A percentile compares a stretch with the other conserved stretches of the same genome.
Conservation (phyloP, 2,113 vertebrate genomes). For the Onychorhynchus coronatus region DNA sequence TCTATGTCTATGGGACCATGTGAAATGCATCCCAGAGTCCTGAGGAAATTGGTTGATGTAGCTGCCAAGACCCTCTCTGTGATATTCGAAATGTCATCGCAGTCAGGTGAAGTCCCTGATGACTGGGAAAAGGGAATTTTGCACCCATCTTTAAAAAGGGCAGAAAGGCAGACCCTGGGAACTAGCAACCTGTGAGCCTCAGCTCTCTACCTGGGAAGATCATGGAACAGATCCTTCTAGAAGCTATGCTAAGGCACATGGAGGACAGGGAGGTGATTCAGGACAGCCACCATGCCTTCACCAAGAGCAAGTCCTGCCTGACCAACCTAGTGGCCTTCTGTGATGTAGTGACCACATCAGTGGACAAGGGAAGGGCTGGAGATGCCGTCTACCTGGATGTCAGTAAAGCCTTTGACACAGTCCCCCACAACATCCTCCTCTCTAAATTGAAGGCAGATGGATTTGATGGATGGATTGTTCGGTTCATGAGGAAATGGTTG, state of each 20-base stretch:
- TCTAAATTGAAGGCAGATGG: not conserved
- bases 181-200: not conserved
- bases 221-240: not conserved
- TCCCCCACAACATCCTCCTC: not conserved
- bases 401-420: not conserved
- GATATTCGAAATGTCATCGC: not conserved
- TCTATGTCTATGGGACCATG: not conserved
- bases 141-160: not conserved
- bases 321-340: not conserved
- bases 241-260: not conserved
- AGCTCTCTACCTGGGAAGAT: not conserved
- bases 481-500: not conserved
- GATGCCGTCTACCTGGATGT: not conserved
- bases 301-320: rapidly evolving
- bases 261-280: not conserved
- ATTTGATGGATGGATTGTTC: rapidly evolving
- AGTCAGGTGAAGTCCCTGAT: not conserved
- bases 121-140: not conserved
- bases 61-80: not conserved
- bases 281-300: not conserved
- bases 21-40: not conserved
- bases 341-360: not conserved
- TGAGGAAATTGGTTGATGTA: not conserved
- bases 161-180: not conserved
- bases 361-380: not conserved